Evolutionary conservation across 2,797 vertebrate genomes (phyloP).

Genomic region (Rousettus madagascariensis): DNA sequence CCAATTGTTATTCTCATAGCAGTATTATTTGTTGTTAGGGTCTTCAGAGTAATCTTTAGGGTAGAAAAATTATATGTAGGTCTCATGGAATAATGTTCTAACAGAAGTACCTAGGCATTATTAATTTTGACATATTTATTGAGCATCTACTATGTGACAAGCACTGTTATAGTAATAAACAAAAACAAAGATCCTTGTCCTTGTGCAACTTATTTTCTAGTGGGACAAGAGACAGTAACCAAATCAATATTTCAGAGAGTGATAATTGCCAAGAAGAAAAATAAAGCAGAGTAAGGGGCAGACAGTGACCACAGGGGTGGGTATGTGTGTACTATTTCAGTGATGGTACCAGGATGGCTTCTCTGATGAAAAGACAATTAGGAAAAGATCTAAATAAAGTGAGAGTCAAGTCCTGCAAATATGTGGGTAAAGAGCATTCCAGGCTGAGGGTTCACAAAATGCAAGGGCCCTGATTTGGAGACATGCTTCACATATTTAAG

Average conservation of each 20-base stretch:
- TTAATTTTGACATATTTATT: constrained; percentile 20
- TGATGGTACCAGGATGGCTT: neutral
- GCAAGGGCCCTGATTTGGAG: neutral
- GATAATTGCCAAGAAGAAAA: constrained; percentile 28
- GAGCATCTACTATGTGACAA: neutral
- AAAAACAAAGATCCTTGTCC: constrained; percentile 9
- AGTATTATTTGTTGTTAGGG: constrained; percentile 4
- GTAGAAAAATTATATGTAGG: neutral
- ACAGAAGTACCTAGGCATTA: neutral
- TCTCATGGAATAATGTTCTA: neutral
- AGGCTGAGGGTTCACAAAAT: neutral
- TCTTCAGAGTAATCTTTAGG: neutral
- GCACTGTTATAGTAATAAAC: neutral
- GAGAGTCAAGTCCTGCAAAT: neutral
- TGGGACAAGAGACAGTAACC: neutral
- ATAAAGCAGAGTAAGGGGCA: neutral
- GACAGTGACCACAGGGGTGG: neutral
- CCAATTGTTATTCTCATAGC: neutral
- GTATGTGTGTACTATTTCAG: neutral
- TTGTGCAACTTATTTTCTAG: constrained; percentile 4
- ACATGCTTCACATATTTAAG: constrained; percentile 21
- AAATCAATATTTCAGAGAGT: neutral
- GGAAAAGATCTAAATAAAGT: neutral
- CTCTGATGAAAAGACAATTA: neutral
- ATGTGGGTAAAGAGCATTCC: neutral